phyloP scores from a whole-genome alignment of 2,113 vertebrate species.

The Corynorhinus townsendii region DNA sequence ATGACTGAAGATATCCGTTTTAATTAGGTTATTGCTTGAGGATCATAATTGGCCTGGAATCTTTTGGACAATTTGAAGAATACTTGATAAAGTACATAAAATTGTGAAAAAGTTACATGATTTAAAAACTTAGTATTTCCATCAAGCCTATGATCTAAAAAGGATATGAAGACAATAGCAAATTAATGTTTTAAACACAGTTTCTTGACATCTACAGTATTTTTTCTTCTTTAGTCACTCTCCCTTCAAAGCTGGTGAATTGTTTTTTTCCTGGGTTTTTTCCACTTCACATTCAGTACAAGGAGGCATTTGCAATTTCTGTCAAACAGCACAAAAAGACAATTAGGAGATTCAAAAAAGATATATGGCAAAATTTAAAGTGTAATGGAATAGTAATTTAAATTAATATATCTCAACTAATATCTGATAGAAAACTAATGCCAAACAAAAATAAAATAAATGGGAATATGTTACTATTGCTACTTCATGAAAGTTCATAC shows the following conservation, averaged over 20 bases:
- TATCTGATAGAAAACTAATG: neutral
- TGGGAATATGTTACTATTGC: neutral
- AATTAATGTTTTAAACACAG: conserved; percentile 29
- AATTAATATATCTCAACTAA: neutral
- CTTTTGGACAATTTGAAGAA: conserved; percentile 68
- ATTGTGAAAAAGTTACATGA: conserved; percentile 81
- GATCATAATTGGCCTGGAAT: conserved; percentile 71
- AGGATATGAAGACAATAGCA: conserved; percentile 66
- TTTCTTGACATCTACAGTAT: conserved; percentile 64
- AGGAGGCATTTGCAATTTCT: conserved; percentile 76
- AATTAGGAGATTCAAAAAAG: neutral
- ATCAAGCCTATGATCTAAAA: conserved; percentile 79
- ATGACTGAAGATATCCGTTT: conserved; percentile 68
- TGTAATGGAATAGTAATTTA: neutral
- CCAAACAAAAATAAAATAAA: neutral
- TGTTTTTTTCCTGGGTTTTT: conserved; percentile 65
- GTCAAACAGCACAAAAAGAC: conserved; percentile 52
- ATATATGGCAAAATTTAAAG: neutral
- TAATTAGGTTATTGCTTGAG: conserved; percentile 79
- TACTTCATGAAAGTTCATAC: neutral
- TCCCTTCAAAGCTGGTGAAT: conserved; percentile 60
- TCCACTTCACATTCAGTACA: conserved; percentile 74
- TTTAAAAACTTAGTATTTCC: conserved; percentile 77
- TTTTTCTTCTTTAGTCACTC: conserved; percentile 71
- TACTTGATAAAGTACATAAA: conserved; percentile 83